phyloP scores from a whole-genome alignment of 2,113 vertebrate genomes.

The Macrotis lagotis region DNA sequence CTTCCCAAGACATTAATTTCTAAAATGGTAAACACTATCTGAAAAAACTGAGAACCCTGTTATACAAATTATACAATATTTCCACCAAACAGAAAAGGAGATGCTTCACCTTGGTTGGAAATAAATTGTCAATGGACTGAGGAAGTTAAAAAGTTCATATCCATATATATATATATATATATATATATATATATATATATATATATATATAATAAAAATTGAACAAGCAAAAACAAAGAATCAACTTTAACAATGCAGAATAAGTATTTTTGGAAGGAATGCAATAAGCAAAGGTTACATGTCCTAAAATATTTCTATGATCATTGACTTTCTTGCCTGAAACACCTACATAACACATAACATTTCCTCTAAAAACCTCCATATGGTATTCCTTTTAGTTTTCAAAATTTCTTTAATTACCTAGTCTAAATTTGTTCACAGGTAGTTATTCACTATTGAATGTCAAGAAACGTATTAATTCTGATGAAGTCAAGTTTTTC shows the following conservation, averaged over 20 bases:
- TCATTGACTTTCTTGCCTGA: background rate
- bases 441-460: background rate
- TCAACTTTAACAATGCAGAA: background rate
- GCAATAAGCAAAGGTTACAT: background rate
- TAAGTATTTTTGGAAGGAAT: background rate
- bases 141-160: background rate
- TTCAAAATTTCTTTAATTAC: constrained; percentile 3
- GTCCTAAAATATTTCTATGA: background rate
- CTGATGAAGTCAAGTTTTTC: background rate
- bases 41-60: background rate
- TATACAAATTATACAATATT: background rate
- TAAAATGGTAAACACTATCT: background rate
- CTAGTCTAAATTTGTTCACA: background rate
- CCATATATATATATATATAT: background rate
- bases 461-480: background rate
- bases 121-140: constrained; percentile 36
- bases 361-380: background rate
- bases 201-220: background rate
- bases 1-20: background rate
- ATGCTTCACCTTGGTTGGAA: background rate
- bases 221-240: background rate
- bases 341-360: background rate
- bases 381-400: background rate
- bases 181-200: no score
- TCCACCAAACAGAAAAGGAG: background rate